Conservation (phyloP, 2,113 vertebrate genomes). For the Datnioides undecimradiatus region DNA sequence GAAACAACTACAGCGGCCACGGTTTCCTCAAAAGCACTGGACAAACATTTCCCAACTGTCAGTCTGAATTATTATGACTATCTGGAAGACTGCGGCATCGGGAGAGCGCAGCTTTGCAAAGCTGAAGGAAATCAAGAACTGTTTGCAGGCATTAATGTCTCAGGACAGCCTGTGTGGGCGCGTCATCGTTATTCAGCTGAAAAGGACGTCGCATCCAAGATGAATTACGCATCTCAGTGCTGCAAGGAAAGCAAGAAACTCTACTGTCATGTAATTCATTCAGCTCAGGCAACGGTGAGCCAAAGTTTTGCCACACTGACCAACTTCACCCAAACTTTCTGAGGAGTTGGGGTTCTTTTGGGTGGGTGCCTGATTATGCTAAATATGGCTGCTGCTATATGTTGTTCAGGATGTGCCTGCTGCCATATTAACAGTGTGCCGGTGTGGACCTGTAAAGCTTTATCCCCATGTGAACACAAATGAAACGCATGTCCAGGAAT, state of each 20-base stretch:
- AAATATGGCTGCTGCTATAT: too few relatives aligned
- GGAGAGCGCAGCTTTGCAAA: slow-evolving; percentile 25
- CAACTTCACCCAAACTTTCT: background rate
- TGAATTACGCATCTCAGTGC: background rate
- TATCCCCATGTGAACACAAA: too few relatives aligned
- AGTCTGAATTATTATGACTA: background rate
- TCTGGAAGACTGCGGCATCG: slow-evolving; percentile 3
- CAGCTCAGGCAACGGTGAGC: background rate
- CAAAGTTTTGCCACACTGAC: background rate
- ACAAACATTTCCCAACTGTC: background rate
- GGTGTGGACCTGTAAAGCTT: too few relatives aligned
- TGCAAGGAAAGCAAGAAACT: slow-evolving; percentile 22
- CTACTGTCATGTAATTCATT: background rate
- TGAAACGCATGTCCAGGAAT: too few relatives aligned
- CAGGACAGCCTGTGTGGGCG: slow-evolving; percentile 7
- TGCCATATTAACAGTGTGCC: too few relatives aligned
- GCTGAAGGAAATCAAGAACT: background rate
- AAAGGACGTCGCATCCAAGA: slow-evolving; percentile 1
- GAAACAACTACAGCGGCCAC: background rate
- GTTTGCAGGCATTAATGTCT: background rate
- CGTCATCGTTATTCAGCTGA: background rate
- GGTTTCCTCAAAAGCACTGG: background rate
- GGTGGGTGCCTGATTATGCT: too few relatives aligned
- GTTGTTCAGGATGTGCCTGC: too few relatives aligned
- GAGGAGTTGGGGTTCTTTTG: background rate